phyloP scores from a whole-genome alignment of 2,888 invertebrate species.

The Biston betularia region DNA sequence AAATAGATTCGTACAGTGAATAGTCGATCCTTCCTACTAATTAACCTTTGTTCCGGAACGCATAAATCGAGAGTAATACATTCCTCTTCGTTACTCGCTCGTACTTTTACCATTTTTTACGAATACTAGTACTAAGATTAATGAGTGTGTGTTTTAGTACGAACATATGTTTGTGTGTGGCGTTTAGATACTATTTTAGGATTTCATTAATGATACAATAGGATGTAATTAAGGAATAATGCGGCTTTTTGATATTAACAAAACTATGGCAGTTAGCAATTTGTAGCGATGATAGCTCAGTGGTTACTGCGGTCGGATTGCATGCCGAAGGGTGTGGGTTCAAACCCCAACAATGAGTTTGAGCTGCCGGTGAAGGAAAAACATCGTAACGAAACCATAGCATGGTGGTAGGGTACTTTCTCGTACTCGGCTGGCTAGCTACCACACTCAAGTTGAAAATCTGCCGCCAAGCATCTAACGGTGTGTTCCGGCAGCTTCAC shows the following conservation, averaged over 20 bases:
- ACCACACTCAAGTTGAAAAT: too few relatives aligned
- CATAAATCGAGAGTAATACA: slow-evolving; percentile 71
- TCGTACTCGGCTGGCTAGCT: too few relatives aligned
- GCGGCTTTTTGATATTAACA: too few relatives aligned
- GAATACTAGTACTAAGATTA: slow-evolving; percentile 46
- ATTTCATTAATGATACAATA: background rate
- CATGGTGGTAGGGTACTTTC: too few relatives aligned
- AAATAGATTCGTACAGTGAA: slow-evolving; percentile 47
- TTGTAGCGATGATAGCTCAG: too few relatives aligned
- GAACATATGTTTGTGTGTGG: slow-evolving; percentile 22
- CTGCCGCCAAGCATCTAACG: too few relatives aligned
- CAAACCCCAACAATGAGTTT: too few relatives aligned
- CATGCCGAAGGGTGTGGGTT: too few relatives aligned
- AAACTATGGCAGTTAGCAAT: background rate
- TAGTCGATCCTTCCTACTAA: slow-evolving; percentile 60
- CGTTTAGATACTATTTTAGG: slow-evolving; percentile 26
- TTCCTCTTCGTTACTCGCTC: slow-evolving; percentile 60
- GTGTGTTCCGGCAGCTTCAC: too few relatives aligned
- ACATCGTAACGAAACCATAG: too few relatives aligned
- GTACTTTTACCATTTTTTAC: slow-evolving; percentile 53
- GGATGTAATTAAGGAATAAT: background rate
- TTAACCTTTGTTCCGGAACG: slow-evolving; percentile 73
- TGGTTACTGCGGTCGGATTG: too few relatives aligned
- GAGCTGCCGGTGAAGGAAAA: too few relatives aligned
- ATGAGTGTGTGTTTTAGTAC: slow-evolving; percentile 42